phyloP scores from a whole-genome alignment of 2,797 vertebrate species.

The Tapirus indicus region DNA sequence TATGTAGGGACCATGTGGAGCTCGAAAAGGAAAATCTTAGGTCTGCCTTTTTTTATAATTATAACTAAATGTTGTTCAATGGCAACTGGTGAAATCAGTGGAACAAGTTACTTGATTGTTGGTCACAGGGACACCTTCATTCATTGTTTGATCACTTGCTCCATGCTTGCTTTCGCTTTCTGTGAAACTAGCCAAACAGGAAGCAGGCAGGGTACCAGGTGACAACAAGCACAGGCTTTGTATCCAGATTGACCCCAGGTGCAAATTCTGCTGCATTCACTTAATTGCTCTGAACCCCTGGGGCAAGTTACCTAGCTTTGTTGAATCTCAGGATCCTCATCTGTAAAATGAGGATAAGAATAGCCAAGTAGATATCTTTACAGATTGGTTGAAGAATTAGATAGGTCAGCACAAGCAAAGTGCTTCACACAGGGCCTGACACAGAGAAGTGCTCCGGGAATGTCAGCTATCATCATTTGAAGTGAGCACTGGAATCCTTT shows the following conservation, averaged over 20 bases:
- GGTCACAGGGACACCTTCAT: fast-evolving
- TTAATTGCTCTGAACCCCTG: neutral
- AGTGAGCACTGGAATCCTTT: neutral
- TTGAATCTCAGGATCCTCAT: neutral
- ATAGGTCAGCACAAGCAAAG: neutral
- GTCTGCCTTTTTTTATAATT: neutral
- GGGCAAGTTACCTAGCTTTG: neutral
- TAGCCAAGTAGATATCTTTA: neutral
- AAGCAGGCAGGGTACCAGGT: neutral
- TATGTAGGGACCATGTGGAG: neutral
- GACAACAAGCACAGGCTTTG: neutral
- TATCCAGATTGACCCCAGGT: neutral
- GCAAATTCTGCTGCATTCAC: neutral
- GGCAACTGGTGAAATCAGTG: neutral
- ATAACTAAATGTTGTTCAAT: neutral
- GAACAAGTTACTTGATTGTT: neutral
- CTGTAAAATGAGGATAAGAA: neutral
- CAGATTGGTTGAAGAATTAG: neutral
- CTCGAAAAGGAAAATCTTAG: neutral
- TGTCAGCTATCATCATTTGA: neutral
- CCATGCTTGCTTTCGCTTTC: neutral
- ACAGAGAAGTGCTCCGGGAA: neutral
- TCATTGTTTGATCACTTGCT: neutral
- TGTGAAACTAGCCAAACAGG: neutral
- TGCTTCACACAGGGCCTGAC: neutral